Percentiles rank a stretch among this genome's conserved stretches.
Conservation (phyloP, 1,140 invertebrate genomes). For the Subanguina moxae region DNA sequence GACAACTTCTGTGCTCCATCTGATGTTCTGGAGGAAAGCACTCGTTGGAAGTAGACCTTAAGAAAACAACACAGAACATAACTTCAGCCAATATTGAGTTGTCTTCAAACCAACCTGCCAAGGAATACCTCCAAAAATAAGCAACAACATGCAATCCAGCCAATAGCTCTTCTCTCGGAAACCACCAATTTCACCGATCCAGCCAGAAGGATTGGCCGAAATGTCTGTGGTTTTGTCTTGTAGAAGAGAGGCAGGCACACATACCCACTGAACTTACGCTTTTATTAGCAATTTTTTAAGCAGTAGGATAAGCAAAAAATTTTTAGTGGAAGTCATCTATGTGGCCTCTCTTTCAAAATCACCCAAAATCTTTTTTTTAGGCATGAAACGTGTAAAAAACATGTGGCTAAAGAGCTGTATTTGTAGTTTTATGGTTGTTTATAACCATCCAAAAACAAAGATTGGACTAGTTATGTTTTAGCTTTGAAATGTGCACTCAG, state of each 20-base stretch:
- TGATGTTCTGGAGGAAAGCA: constrained; percentile 88
- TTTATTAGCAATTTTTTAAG: constrained; percentile 14
- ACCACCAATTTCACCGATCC: constrained; percentile 76
- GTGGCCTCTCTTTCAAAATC: no score
- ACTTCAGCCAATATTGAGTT: background rate
- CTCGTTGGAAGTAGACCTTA: constrained; percentile 92
- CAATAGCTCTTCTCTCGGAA: constrained; percentile 74
- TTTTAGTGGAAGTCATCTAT: background rate
- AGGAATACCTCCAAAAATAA: constrained; percentile 93
- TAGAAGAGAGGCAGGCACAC: constrained; percentile 87
- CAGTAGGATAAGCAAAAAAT: no score
- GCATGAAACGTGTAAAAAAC: no score
- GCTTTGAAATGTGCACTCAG: no score
- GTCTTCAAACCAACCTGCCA: constrained; percentile 76
- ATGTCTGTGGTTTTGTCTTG: constrained; percentile 71
- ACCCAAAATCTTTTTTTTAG: no score
- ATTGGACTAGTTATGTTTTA: no score
- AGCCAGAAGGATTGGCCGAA: constrained; percentile 65
- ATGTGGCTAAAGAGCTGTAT: no score
- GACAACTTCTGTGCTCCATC: constrained; percentile 84
- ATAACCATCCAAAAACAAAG: no score
- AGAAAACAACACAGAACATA: constrained; percentile 47
- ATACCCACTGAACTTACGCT: constrained; percentile 87
- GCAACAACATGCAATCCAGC: constrained; percentile 80
- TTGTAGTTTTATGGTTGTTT: no score